Conservation (phyloP, 2,113 vertebrate species). For the Onychostruthus taczanowskii region DNA sequence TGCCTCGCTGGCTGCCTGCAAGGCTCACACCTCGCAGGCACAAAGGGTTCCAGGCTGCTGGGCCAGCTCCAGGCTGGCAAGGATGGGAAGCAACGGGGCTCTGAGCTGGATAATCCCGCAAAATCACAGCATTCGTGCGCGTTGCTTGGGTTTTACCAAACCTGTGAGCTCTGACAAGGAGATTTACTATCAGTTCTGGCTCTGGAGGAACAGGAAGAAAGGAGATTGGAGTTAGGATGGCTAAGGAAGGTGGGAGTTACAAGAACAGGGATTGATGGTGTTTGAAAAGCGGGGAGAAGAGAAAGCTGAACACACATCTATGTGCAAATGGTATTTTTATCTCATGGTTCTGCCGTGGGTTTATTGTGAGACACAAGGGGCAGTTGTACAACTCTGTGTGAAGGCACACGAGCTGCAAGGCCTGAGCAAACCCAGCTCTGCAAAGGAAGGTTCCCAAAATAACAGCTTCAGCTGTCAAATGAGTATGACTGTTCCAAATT, state of each 20-base stretch:
- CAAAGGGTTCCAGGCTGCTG: background rate
- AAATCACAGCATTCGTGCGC: fast-evolving
- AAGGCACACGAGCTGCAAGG: background rate
- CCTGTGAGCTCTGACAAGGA: background rate
- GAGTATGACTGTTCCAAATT: background rate
- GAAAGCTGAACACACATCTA: background rate
- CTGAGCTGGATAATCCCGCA: background rate
- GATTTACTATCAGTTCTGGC: background rate
- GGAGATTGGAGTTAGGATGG: background rate
- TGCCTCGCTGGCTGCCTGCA: background rate
- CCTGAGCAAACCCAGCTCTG: background rate
- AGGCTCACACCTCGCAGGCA: background rate
- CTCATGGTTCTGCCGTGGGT: background rate
- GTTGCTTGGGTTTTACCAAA: fast-evolving
- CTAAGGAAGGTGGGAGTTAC: background rate
- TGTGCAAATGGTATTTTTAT: background rate
- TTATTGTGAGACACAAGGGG: background rate
- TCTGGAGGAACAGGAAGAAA: background rate
- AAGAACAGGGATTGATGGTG: background rate
- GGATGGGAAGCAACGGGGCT: background rate
- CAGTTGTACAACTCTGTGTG: background rate
- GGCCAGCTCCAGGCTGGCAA: background rate
- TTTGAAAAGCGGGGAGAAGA: background rate
- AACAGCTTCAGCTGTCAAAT: slow-evolving; percentile 36
- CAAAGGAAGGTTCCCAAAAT: slow-evolving; percentile 9